These are phyloP conservation scores for Schizopygopsis malacanthus DNA, from an alignment of 2,797 vertebrate genomes.

Conservation along the genomic window DNA sequence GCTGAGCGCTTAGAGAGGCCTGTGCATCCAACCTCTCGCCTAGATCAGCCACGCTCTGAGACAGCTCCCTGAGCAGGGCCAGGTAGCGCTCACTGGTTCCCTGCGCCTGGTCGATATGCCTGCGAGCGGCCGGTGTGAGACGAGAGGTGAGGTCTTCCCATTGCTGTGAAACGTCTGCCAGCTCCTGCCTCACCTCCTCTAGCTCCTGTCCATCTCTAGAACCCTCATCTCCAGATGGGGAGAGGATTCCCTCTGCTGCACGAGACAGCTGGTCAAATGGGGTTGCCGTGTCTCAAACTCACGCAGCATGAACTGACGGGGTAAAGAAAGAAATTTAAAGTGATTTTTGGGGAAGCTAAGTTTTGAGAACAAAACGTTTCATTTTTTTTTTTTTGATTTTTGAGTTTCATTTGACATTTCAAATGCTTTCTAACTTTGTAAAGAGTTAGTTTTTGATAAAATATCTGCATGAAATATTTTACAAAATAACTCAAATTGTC, in stretches of 20 bases:
- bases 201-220: constrained; percentile 78
- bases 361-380: not conserved
- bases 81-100: constrained; percentile 91
- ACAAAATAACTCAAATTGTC: not conserved
- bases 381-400: not conserved
- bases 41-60: constrained; percentile 83
- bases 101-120: constrained; percentile 89
- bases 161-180: constrained; percentile 86
- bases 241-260: constrained; percentile 89
- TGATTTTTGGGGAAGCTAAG: not conserved
- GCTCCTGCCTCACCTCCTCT: constrained; percentile 84
- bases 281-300: constrained; percentile 93
- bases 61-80: constrained; percentile 85
- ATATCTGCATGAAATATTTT: not conserved
- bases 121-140: constrained; percentile 82
- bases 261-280: constrained; percentile 93
- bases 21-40: constrained; percentile 86
- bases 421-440: not conserved
- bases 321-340: not conserved
- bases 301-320: constrained; percentile 93
- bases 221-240: constrained; percentile 78
- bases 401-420: too few species aligned
- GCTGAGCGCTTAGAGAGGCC: constrained; percentile 89
- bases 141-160: constrained; percentile 88
- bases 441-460: not conserved